Conservation (phyloP, 2,888 invertebrate genomes). For the Drosophila affinis region DNA sequence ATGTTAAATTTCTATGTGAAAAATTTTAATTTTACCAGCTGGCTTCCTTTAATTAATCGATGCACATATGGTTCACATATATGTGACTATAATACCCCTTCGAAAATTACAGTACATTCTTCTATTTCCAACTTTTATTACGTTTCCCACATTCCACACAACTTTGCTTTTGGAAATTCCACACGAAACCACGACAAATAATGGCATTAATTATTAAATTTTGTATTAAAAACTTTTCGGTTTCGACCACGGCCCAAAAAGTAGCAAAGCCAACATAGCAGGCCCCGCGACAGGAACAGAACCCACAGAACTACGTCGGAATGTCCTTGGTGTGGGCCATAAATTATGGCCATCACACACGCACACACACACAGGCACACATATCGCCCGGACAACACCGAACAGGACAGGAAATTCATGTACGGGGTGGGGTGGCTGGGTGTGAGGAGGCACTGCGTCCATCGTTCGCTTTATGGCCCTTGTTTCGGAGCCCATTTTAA, state of each 20-base stretch:
- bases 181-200: slow-evolving; percentile 38
- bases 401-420: slow-evolving; percentile 26
- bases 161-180: not conserved
- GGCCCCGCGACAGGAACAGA: slow-evolving; percentile 11
- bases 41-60: too few species aligned
- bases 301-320: slow-evolving; percentile 42
- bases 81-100: too few species aligned
- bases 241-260: slow-evolving; percentile 25
- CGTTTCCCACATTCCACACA: not conserved
- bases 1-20: too few species aligned
- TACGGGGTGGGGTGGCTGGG: slow-evolving; percentile 5
- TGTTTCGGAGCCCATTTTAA: slow-evolving; percentile 59
- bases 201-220: slow-evolving; percentile 65
- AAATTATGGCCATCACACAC: slow-evolving; percentile 63
- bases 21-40: too few species aligned
- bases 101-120: not conserved
- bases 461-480: slow-evolving; percentile 60
- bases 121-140: not conserved
- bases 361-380: slow-evolving; percentile 11
- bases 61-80: too few species aligned
- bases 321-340: slow-evolving; percentile 68
- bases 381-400: slow-evolving; percentile 1
- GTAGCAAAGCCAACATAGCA: slow-evolving; percentile 44
- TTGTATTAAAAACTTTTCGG: slow-evolving; percentile 62
- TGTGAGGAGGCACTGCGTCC: slow-evolving; percentile 29